Evolutionary conservation across 1,140 invertebrate species (phyloP).

Genomic region (Marisa cornuarietis): DNA sequence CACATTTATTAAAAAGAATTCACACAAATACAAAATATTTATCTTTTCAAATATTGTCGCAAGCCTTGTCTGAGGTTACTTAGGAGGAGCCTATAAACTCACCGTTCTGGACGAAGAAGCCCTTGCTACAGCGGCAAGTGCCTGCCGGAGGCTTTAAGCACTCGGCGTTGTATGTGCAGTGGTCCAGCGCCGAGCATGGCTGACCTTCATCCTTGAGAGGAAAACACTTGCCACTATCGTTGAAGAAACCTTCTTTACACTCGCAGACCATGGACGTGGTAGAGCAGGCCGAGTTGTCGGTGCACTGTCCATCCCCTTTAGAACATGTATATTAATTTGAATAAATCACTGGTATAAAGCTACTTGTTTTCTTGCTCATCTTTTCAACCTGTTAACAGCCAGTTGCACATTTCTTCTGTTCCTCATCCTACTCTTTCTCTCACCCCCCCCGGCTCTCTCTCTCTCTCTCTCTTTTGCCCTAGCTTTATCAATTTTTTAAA

Average conservation of each 20-base stretch:
- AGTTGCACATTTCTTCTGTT: too few species aligned
- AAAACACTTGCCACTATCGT: slow-evolving; percentile 13
- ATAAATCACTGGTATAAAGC: too few species aligned
- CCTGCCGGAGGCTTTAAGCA: not conserved
- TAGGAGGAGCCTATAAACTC: not conserved
- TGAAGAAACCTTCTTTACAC: slow-evolving; percentile 6
- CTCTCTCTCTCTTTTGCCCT: too few species aligned
- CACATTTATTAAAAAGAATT: too few species aligned
- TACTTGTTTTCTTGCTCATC: too few species aligned
- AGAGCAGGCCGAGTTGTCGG: slow-evolving; percentile 5
- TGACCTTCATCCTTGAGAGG: not conserved
- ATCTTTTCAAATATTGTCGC: too few species aligned
- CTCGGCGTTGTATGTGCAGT: slow-evolving; percentile 21
- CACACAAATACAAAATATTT: too few species aligned
- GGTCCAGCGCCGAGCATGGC: not conserved
- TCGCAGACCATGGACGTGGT: not conserved
- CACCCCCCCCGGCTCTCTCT: too few species aligned
- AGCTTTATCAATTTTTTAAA: too few species aligned
- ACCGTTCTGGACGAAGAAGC: slow-evolving; percentile 15
- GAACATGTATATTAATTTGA: too few species aligned
- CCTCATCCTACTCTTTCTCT: too few species aligned
- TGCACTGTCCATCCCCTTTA: slow-evolving; percentile 7
- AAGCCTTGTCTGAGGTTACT: not conserved
- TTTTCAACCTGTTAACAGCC: too few species aligned
- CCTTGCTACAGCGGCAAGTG: slow-evolving; percentile 11